Base-by-base conservation (phyloP, 2,888 invertebrate species). In the Pammene aurita region DNA sequence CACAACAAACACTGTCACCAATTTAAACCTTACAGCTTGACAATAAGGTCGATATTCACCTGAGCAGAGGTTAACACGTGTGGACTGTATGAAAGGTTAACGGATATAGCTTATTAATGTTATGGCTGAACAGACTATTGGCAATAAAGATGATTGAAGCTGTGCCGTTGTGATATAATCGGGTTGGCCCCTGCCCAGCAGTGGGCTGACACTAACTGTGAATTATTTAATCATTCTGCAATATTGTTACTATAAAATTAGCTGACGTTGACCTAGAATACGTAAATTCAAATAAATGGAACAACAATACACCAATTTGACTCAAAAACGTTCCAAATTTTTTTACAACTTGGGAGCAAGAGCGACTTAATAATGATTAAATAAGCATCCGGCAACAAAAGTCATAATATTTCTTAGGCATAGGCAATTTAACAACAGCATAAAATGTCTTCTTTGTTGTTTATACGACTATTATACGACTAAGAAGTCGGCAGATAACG, bases 21-120 rank as follows among this genome's bases (percentile, higher is more conserved):
- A 14, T 41, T 41, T 41, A 18, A 0, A 0, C 52, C 26, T 55
- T 67, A 46, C 10, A 11, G 0, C 0, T 0, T 34, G 78, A 34
- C 10, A n/a, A n/a, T 56, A 73, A 14, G 63, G 79, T 78, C 65
- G 14, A 72, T 42, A 74, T 76, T 83, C 7, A 64, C 48, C 0
- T 73, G 72, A 16, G 13, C 18, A 38, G 55, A 44, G 41, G 58
- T 70, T 57, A 76, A 86, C 89, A 89, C 88, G 87, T 88, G 85
- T 83, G 86, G 81, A 84, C 78, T 80, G 84, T 84, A 83, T 78
- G 75, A 85, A 88, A 88, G 85, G 86, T 84, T 84, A 87, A 76
- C 86, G 90, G 90, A 91, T 91, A 91, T 90, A 78, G 82, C 85
- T 89, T 89, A 89, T 89, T 89, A 89, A 89, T 89, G 86, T 84